Conservation (phyloP, 2,888 invertebrate genomes). For the Hyposoter dolosus region DNA sequence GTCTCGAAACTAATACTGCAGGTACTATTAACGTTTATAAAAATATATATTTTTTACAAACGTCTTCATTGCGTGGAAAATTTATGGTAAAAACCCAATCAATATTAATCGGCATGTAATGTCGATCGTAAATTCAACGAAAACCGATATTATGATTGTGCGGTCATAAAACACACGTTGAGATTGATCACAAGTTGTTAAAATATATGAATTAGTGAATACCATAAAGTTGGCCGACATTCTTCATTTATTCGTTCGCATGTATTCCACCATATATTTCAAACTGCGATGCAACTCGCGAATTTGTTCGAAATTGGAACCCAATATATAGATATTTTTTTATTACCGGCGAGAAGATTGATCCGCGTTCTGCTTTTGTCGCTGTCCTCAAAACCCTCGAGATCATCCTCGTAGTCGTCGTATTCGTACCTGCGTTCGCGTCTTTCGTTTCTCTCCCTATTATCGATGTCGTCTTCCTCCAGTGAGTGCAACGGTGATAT, state of each 20-base stretch:
- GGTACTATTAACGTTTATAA: not conserved
- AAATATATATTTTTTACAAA: not conserved
- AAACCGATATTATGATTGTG: not conserved
- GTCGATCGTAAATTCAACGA: not conserved
- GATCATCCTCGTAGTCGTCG: slow-evolving; percentile 80
- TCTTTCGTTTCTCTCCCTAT: slow-evolving; percentile 71
- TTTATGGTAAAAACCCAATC: not conserved
- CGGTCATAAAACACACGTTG: not conserved
- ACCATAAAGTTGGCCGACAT: not conserved
- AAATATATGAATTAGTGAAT: not conserved
- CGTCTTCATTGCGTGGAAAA: not conserved
- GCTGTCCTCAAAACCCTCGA: slow-evolving; percentile 80
- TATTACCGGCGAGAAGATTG: slow-evolving; percentile 77
- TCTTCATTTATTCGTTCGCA: not conserved
- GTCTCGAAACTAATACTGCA: not conserved
- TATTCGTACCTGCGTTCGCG: slow-evolving; percentile 75
- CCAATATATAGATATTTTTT: slow-evolving; percentile 19
- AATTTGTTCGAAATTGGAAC: not conserved
- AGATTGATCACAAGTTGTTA: not conserved
- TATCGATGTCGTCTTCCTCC: slow-evolving; percentile 59
- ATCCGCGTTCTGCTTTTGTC: slow-evolving; percentile 80
- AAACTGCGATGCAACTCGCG: slow-evolving; percentile 5
- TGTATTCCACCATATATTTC: not conserved
- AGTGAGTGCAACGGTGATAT: slow-evolving; percentile 56
- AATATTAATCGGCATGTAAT: not conserved